phyloP scores from a whole-genome alignment of 2,797 vertebrate genomes.

The Caiman crocodilus region DNA sequence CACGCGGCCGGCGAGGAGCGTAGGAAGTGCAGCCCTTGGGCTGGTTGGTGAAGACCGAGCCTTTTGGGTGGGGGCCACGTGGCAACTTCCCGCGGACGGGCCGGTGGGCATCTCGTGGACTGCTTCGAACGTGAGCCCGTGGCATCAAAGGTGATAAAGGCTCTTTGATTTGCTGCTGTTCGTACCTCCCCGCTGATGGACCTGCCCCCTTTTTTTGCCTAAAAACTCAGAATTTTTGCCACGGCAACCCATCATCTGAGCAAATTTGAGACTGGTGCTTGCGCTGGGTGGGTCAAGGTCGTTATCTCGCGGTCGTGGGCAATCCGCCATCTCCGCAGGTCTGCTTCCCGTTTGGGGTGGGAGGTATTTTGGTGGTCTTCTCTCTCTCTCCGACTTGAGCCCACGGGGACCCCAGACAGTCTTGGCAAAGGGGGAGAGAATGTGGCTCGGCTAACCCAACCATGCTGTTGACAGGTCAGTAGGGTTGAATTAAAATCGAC shows the following conservation, averaged over 20 bases:
- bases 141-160: background rate
- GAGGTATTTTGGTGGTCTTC: background rate
- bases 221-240: background rate
- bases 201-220: background rate
- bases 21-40: background rate
- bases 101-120: background rate
- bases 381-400: background rate
- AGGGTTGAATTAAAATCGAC: background rate
- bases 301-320: background rate
- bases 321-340: background rate
- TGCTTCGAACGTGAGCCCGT: no score
- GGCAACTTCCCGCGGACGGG: background rate
- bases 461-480: background rate
- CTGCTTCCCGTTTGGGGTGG: background rate
- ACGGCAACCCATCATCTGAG: constrained; percentile 8
- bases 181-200: background rate
- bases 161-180: background rate
- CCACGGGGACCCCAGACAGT: background rate
- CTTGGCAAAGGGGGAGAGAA: background rate
- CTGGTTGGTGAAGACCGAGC: background rate
- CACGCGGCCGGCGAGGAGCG: background rate
- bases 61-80: background rate
- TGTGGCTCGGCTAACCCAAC: background rate
- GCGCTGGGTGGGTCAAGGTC: background rate
- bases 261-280: background rate